Evolutionary conservation across 2,797 vertebrate species (phyloP).

Genomic region (Melanotaenia boesemani): DNA sequence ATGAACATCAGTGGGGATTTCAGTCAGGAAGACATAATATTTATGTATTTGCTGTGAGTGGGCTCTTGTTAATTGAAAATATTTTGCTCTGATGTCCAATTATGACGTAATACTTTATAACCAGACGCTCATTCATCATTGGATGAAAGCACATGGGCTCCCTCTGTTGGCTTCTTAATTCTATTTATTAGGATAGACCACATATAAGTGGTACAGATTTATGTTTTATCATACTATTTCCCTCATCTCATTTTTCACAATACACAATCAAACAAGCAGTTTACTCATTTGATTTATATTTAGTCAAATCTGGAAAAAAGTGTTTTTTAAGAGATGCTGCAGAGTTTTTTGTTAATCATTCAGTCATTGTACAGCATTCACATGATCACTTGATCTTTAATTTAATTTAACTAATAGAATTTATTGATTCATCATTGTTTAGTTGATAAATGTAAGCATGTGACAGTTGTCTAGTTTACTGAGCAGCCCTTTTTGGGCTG

Average conservation of each 20-base stretch:
- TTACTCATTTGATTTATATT: neutral
- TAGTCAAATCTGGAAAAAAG: neutral
- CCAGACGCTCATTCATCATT: slow-evolving; percentile 45
- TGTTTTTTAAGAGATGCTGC: neutral
- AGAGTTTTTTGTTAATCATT: neutral
- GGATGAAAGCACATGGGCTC: slow-evolving; percentile 50
- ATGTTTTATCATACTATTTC: slow-evolving; percentile 1
- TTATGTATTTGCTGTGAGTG: slow-evolving; percentile 21
- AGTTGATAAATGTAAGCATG: neutral
- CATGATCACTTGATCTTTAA: neutral
- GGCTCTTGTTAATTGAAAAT: slow-evolving; percentile 34
- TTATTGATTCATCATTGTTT: neutral
- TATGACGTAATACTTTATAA: slow-evolving; percentile 51
- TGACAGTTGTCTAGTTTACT: neutral
- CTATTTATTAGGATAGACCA: neutral
- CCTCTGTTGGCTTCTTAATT: slow-evolving; percentile 64
- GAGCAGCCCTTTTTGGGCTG: neutral
- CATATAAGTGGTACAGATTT: neutral
- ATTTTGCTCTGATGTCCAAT: slow-evolving; percentile 29
- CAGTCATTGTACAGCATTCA: neutral
- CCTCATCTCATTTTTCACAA: neutral
- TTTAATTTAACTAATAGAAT: neutral
- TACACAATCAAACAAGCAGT: neutral
- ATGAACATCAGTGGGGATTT: slow-evolving; percentile 19
- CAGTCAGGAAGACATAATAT: slow-evolving; percentile 2